Base-by-base conservation (phyloP, 2,888 invertebrate species). In the Graphium colonna region DNA sequence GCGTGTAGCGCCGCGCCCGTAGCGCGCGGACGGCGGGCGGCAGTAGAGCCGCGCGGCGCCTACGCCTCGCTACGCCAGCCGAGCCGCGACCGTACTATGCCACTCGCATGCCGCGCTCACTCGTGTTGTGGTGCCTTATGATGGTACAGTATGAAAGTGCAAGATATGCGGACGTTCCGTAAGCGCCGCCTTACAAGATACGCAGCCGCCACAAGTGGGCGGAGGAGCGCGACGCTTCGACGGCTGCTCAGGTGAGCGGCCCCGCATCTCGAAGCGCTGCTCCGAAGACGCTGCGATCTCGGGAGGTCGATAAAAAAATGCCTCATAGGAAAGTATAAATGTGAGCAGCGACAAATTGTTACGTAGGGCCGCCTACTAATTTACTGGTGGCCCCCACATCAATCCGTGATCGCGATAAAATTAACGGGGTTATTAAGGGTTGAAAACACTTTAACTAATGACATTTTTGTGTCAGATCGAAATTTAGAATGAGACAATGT, bases 101-200 rank as follows among this genome's bases (percentile, higher is more conserved):
- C 67, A 75, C 71, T 72, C 79, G 82, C 83, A 78, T 71, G 81
- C 73, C 79, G 79, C 75, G 81, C 74, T 77, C 77, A 67, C 76
- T 77, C 76, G 79, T 83, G 85, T 84, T 83, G 81, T 86, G 77
- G 76, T 87, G 83, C 77, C 77, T 88, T 87, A 86, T 88, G 87
- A 87, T 88, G 85, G 80, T 85, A 80, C 85, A 80, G 82, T 75
- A 82, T 82, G 79, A 82, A 76, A 81, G 78, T 82, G 82, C 84
- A 69, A 79, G 84, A 78, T 80, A 87, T 86, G 85, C 81, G 85
- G 87, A 85, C 86, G 87, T 84, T 78, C 82, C 82, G 83, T 87
- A 79, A 86, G 64, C 81, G 70, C 73, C 73, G 71, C 70, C 69
- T 69, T 63, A 68, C 67, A 62, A 68, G 69, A 69, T 72, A 74